These are phyloP conservation scores for Ochropacha duplaris DNA, from an alignment of 2,888 invertebrate genomes.

Conservation along the genomic window DNA sequence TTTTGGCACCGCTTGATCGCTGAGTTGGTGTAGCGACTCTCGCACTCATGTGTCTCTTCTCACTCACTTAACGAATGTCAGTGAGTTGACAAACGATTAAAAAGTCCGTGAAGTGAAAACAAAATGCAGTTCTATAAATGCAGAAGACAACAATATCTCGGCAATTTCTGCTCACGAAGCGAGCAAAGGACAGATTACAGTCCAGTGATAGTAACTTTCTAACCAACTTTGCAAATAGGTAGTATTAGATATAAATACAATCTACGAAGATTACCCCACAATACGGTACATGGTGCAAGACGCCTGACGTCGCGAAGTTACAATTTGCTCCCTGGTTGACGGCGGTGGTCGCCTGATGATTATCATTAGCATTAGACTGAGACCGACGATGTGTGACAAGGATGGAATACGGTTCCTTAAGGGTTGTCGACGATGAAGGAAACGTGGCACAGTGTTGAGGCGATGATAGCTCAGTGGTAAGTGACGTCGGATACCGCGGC, in stretches of 20 bases:
- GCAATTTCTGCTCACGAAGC: background rate
- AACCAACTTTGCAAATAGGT: constrained; percentile 2
- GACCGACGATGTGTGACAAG: constrained; percentile 22
- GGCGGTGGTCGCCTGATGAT: constrained; percentile 57
- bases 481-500: too few species aligned
- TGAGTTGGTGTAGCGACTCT: too few species aligned
- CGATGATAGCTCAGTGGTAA: too few species aligned
- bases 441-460: constrained; percentile 7
- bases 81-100: background rate
- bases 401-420: constrained; percentile 11
- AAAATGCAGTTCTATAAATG: background rate
- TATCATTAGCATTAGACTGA: constrained; percentile 63
- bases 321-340: constrained; percentile 65
- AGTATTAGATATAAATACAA: background rate
- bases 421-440: constrained; percentile 21
- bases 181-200: constrained; percentile 1
- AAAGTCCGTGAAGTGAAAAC: background rate
- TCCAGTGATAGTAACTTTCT: background rate
- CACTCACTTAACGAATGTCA: too few species aligned
- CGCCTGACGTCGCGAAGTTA: constrained; percentile 44
- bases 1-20: too few species aligned
- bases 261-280: constrained; percentile 29
- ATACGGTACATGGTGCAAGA: constrained; percentile 37
- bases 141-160: background rate
- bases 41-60: too few species aligned